Percentiles rank a stretch among this genome's conserved stretches.
Conservation (phyloP, 2,888 invertebrate genomes). For the Apodemia mormo region DNA sequence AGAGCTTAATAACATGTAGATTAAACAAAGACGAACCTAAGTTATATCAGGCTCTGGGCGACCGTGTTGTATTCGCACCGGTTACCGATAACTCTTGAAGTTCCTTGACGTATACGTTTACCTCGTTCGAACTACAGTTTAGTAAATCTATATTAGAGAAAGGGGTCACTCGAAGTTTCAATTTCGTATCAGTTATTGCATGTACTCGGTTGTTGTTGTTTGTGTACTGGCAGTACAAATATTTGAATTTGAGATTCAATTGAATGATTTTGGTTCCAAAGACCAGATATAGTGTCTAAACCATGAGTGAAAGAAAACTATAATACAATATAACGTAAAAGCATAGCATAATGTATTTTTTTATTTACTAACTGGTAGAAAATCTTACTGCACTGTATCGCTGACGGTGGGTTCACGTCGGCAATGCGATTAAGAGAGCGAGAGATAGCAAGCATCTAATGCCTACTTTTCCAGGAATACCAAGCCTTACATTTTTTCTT, state of each 20-base stretch:
- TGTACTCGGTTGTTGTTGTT: not conserved
- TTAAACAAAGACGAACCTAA: conserved; percentile 3
- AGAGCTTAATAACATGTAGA: not conserved
- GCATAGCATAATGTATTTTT: too few species aligned
- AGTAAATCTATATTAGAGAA: not conserved
- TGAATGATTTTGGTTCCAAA: not conserved
- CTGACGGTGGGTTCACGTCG: too few species aligned
- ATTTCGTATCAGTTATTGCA: not conserved
- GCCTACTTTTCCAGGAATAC: too few species aligned
- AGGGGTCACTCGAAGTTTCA: conserved; percentile 1
- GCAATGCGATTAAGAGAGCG: too few species aligned
- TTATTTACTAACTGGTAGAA: too few species aligned
- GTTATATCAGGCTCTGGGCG: not conserved
- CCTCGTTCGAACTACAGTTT: not conserved
- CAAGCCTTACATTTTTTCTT: too few species aligned
- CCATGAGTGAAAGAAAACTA: too few species aligned
- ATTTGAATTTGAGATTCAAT: not conserved
- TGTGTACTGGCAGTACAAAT: not conserved
- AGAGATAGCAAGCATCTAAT: too few species aligned
- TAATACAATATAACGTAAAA: too few species aligned
- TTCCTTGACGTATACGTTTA: conserved; percentile 4
- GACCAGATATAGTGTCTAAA: too few species aligned
- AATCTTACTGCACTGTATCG: too few species aligned
- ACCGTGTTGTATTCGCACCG: not conserved
- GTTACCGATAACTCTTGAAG: not conserved